Conservation (phyloP, 2,797 vertebrate species). For the Lagorchestes hirsutus region DNA sequence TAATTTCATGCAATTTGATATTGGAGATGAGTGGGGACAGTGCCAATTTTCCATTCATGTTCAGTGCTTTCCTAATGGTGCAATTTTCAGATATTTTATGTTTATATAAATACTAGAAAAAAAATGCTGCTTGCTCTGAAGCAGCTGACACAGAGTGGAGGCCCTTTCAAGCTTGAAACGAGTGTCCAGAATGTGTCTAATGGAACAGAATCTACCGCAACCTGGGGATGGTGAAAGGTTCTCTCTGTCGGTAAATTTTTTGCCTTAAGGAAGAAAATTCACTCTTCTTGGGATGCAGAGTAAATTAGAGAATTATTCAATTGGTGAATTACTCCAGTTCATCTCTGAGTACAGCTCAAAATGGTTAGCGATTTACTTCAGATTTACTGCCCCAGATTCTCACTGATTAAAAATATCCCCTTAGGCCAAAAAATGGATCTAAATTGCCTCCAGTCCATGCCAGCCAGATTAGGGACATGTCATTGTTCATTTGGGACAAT, state of each 20-base stretch:
- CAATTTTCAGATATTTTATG: conserved; percentile 38
- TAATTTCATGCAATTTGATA: background rate
- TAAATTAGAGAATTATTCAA: background rate
- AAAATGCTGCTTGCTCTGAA: conserved; percentile 34
- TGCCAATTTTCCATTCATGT: background rate
- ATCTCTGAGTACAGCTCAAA: background rate
- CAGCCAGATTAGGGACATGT: background rate
- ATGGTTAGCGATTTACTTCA: background rate
- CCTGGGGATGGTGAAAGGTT: background rate
- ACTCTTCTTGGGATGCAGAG: background rate
- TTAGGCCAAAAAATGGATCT: background rate
- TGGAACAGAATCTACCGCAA: background rate
- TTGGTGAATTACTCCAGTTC: background rate
- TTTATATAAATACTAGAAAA: conserved; percentile 25
- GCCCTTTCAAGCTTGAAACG: background rate
- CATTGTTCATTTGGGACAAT: background rate
- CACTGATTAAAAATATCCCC: background rate
- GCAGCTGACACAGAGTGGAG: background rate
- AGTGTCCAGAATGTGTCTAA: background rate
- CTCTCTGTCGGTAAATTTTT: background rate
- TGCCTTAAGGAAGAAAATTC: background rate
- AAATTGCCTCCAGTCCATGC: background rate
- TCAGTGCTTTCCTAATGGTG: background rate
- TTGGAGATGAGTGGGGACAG: background rate
- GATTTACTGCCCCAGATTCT: background rate